Base-by-base conservation (phyloP, 1,140 invertebrate genomes). In the Trigoniulus corallinus region DNA sequence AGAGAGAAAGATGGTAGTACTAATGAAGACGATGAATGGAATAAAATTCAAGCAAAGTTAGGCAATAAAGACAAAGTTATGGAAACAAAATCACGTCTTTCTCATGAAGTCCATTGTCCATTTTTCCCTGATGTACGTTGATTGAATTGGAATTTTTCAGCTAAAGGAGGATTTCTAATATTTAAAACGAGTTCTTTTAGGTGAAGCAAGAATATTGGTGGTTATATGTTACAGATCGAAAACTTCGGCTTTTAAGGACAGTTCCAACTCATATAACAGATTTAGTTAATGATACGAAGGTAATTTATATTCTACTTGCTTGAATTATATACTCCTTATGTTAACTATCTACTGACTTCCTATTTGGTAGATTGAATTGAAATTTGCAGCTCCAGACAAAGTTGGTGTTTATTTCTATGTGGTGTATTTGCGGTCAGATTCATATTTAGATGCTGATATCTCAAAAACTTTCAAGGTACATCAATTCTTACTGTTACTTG, bases 201-300 rank as follows among this genome's bases (percentile, higher is more conserved):
- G 87, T 91, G 57, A 98, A 98, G 67, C 93, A 96, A 66, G 95
- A 99, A 68, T 96, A 88, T 65, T 99, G 95, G 95, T 98, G 93
- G 92, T 82, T 94, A 22, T 98, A 98, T 67, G 81, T 98, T 52
- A 84, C 85, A 66, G 94, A 98, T 70, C 78, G 85, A 51, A 97
- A 97, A 67, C 84, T 81, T 53, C 79, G 81, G 55, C 82, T 83
- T 44, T 68, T 98, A 44, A 75, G 96, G 21, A 93, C 93, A 37
- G 79, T 84, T 46, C 91, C 94, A 39, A 82, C 86, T 63, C 81
- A 94, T 57, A 78, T 97, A n/a, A 72, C 71, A 23, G 72, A 68
- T 53, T 58, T 79, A 13, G 69, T 72, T 27, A 59, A 66, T 40
- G 61, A 65, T 47, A 72, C 76, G 56, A 62, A 65, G 52, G 62